phyloP scores from a whole-genome alignment of 1,140 invertebrate species.

The Anoplolepis gracilipes region DNA sequence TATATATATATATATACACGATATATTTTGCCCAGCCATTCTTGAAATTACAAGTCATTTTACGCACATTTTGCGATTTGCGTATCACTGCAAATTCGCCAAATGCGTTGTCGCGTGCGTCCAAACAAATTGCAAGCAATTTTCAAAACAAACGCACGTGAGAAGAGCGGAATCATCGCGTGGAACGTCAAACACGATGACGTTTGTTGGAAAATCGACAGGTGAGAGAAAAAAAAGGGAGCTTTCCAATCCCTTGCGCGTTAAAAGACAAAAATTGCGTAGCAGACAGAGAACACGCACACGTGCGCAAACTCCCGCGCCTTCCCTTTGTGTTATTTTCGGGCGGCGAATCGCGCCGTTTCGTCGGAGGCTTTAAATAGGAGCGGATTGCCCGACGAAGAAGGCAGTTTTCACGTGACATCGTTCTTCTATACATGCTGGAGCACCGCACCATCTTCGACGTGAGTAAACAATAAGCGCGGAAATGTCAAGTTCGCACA shows the following conservation, averaged over 20 bases:
- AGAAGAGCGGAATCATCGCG: background rate
- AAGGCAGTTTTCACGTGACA: conserved; percentile 83
- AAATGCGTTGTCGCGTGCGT: background rate
- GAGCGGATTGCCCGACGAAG: conserved; percentile 80
- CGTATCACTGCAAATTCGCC: background rate
- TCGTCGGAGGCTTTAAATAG: conserved; percentile 84
- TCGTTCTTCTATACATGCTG: conserved; percentile 82
- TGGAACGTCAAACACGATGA: too few relatives aligned
- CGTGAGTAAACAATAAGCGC: conserved; percentile 82
- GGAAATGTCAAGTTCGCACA: conserved; percentile 45
- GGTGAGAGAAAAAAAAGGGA: background rate
- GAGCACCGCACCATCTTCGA: conserved; percentile 84
- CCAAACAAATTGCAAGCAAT: background rate
- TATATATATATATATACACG: too few relatives aligned
- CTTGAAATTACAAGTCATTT: background rate
- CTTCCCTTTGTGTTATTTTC: conserved; percentile 86
- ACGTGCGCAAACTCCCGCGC: conserved; percentile 75
- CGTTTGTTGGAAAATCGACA: background rate
- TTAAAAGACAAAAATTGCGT: conserved; percentile 68
- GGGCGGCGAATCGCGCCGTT: conserved; percentile 77
- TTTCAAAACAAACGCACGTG: conserved; percentile 41
- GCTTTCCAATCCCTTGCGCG: background rate
- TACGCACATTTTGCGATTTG: background rate
- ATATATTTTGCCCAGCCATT: background rate
- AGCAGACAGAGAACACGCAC: conserved; percentile 46